These are phyloP conservation scores for Erpobdella octoculata DNA, from an alignment of 2,888 invertebrate genomes.

Conservation along the genomic window DNA sequence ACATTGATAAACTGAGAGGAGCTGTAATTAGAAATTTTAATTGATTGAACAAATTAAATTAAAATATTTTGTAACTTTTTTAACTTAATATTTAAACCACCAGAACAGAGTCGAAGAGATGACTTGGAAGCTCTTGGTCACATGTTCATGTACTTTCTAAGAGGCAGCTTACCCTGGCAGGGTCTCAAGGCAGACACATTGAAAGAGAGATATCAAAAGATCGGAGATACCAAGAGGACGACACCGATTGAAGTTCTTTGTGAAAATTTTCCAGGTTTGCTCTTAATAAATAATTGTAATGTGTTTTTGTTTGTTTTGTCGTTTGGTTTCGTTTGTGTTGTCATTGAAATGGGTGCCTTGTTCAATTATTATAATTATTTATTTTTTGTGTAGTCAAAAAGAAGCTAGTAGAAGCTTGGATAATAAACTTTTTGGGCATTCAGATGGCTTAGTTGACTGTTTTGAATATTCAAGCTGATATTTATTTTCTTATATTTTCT, in stretches of 20 bases:
- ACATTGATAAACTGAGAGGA: too few species aligned
- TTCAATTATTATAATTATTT: too few species aligned
- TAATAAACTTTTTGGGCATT: too few species aligned
- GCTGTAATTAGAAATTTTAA: background rate
- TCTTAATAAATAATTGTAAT: background rate
- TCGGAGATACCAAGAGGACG: slow-evolving; percentile 97
- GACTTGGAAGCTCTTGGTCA: slow-evolving; percentile 98
- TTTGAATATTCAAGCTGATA: too few species aligned
- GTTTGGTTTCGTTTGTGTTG: too few species aligned
- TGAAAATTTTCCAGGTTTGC: slow-evolving; percentile 61
- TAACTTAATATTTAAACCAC: background rate
- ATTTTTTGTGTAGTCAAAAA: too few species aligned
- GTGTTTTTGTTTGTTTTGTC: too few species aligned
- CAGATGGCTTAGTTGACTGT: too few species aligned
- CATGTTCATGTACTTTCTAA: slow-evolving; percentile 99
- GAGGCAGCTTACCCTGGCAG: slow-evolving; percentile 99
- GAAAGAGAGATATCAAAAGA: slow-evolving; percentile 98
- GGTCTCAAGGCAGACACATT: slow-evolving; percentile 98
- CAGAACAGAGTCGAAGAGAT: slow-evolving; percentile 97
- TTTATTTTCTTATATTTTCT: too few species aligned
- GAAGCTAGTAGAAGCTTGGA: too few species aligned
- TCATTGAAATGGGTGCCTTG: too few species aligned
- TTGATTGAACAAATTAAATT: background rate
- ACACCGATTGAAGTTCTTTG: slow-evolving; percentile 88
- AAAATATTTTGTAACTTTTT: too few species aligned